Conservation (phyloP, 2,113 vertebrate genomes). For the Equus przewalskii region DNA sequence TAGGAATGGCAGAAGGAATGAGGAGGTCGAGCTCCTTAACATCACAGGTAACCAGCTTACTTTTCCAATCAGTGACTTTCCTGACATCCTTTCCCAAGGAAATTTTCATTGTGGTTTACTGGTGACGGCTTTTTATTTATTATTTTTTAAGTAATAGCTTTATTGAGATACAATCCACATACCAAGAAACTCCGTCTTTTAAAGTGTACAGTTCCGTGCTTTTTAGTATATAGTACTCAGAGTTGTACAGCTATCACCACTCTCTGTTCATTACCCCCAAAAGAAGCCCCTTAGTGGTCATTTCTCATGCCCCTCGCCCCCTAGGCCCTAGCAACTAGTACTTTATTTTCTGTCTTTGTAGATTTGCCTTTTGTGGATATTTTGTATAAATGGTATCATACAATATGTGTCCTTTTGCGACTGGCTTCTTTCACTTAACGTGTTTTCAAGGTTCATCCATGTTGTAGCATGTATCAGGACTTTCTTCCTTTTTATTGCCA, state of each 20-base stretch:
- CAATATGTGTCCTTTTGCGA: neutral
- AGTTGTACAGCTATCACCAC: neutral
- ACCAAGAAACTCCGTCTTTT: neutral
- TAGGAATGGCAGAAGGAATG: neutral
- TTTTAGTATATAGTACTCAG: neutral
- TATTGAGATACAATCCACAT: neutral
- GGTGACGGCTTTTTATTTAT: neutral
- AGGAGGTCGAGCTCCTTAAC: neutral
- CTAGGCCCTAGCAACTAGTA: neutral
- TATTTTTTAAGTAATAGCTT: slow-evolving; percentile 30
- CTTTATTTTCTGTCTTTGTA: slow-evolving; percentile 11
- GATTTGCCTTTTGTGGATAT: neutral
- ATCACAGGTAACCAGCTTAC: neutral
- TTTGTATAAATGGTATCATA: neutral
- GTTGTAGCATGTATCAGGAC: neutral
- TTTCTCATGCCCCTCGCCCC: neutral
- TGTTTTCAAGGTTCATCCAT: slow-evolving; percentile 24
- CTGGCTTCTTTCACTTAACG: slow-evolving; percentile 6
- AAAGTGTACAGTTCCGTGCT: neutral
- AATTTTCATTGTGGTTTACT: slow-evolving; percentile 39
- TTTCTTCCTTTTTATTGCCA: slow-evolving; percentile 35
- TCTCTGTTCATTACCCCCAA: neutral
- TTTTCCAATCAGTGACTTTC: neutral
- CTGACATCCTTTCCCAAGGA: neutral
- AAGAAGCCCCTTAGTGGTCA: neutral